A percentile compares a stretch with the other conserved stretches of the same genome.
These are phyloP conservation scores for Loripinus fragilis DNA, from an alignment of 2,888 invertebrate genomes.

Conservation along the genomic window DNA sequence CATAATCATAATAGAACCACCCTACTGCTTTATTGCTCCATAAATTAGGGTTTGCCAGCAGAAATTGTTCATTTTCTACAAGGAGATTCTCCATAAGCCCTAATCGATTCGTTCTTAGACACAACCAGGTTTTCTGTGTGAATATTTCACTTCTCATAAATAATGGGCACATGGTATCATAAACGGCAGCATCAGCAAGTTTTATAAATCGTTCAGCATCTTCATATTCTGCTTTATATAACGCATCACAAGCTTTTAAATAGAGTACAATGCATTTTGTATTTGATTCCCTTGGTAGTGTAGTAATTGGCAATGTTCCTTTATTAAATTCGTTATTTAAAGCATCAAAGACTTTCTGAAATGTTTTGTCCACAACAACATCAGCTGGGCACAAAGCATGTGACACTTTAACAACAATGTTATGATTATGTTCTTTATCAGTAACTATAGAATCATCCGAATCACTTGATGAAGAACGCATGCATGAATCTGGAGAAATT, in stretches of 20 bases:
- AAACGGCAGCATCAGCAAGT: constrained; percentile 6
- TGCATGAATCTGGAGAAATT: background rate
- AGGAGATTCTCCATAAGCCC: background rate
- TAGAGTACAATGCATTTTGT: background rate
- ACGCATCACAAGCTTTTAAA: constrained; percentile 1
- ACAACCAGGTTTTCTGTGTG: constrained; percentile 13
- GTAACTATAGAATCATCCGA: background rate
- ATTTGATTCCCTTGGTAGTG: background rate
- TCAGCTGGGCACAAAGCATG: background rate
- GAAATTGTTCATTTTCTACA: constrained; percentile 5
- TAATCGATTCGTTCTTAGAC: background rate
- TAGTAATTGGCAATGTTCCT: background rate
- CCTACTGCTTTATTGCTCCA: constrained; percentile 5
- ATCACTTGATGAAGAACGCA: background rate
- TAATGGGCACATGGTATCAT: background rate
- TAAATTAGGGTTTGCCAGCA: constrained; percentile 5
- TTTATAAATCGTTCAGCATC: constrained; percentile 10
- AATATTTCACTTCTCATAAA: constrained; percentile 14
- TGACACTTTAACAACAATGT: background rate
- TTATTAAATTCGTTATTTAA: constrained; percentile 3
- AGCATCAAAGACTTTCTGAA: constrained; percentile 10
- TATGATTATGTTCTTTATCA: background rate
- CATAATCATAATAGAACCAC: constrained; percentile 15
- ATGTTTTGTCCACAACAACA: background rate
- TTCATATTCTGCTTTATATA: background rate